Conservation (phyloP, 2,888 invertebrate genomes). For the Periphyllus acericola region DNA sequence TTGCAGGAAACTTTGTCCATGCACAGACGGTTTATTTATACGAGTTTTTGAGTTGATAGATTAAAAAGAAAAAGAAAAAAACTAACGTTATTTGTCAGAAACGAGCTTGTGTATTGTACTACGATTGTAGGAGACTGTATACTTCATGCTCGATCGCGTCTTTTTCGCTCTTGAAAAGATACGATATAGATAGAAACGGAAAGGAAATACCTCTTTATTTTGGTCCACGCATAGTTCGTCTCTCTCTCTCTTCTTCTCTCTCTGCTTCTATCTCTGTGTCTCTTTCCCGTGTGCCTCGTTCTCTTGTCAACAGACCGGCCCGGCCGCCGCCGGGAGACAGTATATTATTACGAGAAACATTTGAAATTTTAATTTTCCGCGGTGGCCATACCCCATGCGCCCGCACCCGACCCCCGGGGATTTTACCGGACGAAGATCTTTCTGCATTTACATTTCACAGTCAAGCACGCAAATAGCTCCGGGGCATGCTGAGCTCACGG, state of each 20-base stretch:
- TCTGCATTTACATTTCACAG: slow-evolving; percentile 36
- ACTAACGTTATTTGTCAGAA: background rate
- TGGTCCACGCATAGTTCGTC: too few species aligned
- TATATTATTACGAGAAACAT: background rate
- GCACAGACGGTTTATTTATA: background rate
- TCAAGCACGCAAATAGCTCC: slow-evolving; percentile 7
- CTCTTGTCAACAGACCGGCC: background rate
- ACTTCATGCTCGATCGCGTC: background rate
- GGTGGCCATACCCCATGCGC: background rate
- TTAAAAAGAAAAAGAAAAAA: background rate
- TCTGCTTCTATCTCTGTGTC: background rate
- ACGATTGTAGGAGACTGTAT: background rate
- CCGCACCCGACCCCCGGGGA: background rate
- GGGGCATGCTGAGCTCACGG: background rate
- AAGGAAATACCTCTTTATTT: background rate
- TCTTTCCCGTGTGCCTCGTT: background rate
- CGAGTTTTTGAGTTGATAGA: background rate
- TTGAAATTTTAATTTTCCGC: slow-evolving; percentile 40
- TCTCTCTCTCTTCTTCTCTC: too few species aligned
- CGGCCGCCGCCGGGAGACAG: background rate
- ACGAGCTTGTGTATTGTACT: background rate
- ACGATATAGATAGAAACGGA: background rate
- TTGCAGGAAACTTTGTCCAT: background rate
- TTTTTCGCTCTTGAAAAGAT: background rate
- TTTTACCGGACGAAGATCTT: slow-evolving; percentile 25